Evolutionary conservation across 2,113 vertebrate genomes (phyloP), one percentile per base, ranked within the genome.

Genomic region (Papio anubis): DNA sequence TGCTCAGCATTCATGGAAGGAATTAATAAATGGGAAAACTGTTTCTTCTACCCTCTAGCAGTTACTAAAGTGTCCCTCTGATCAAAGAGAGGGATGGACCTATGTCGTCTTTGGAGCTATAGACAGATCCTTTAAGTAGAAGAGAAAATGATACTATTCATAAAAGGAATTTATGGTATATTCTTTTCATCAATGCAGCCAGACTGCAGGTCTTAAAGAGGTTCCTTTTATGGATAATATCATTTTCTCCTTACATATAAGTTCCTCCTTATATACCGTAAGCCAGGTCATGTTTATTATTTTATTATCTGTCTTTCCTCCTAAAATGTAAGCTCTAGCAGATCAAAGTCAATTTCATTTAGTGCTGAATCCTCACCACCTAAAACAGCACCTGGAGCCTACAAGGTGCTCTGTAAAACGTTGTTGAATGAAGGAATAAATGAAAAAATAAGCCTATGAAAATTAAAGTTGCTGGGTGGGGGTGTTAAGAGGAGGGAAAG

Each of bases 231-330:
- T 6, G 61, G 27, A 32, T 14, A 64, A 13, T 13, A 32, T 64
- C 12, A 32, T 64, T 64, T 64, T 64, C 27, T 64, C 27, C 61
- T 64, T 32, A 64, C 11, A 14, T 64, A 64, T 64, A 64, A 64
- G 61, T 30, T 64, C 61, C 61, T 64, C 27, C 61, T 64, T 64
- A 64, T 64, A 64, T 64, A 94, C 93, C 23, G 70, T 2, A 90
- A 64, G 55, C 3, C 17, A 87, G 40, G 40, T 27, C 80, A 75
- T 68, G 13, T 32, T 83, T 88, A 40, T 79, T 70, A 84, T 72
- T 82, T 89, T 66, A 86, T 86, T 82, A 27, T 88, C 27, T 92
- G 30, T 76, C 85, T 95, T 83, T 89, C 35, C 70, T 43, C n/a
- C n/a, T 64, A 70, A 70, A 90, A 94, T 64, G 43, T 59, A 73